Evolutionary conservation across 2,888 invertebrate species (phyloP), one percentile per base, ranked within the genome.

Genomic region (Dasypogon diadema): DNA sequence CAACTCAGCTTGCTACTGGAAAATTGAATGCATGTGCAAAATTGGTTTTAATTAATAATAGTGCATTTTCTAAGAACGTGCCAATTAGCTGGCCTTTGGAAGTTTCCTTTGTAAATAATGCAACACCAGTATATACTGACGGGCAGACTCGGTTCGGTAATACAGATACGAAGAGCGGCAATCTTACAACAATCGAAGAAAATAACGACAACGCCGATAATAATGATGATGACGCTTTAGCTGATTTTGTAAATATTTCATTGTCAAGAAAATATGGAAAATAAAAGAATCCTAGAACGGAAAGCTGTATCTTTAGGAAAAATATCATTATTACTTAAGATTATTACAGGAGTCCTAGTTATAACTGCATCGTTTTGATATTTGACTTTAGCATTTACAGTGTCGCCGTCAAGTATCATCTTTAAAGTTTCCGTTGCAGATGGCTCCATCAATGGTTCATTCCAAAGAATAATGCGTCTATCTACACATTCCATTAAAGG

Each of bases 1-100:
- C 4, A 70, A 70, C 21, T 48, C 48, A 10, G 70, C 70, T 21
- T 70, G 70, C 18, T 70, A 70, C 42, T 70, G 51, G 48, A 65
- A 65, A 46, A 24, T 65, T 21, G 65, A 65, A 46, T 37, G 42
- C 6, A 48, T 2, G 3, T 14, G 12, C 12, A 3, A 48, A 3
- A 12, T 48, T 2, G 48, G 6, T 14, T 48, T 48, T 48, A 6
- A 48, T 48, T n/a, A n/a, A 48, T 48, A n/a, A 16, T n/a, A 48
- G 2, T 48, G 6, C 12, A 2, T 16, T 12, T 12, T 48, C 48
- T 14, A n/a, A 48, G 12, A 6, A 48, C 48, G 12, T 48, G 12
- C n/a, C 48, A 12, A 51, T 51, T 3, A 51, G 51, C 18, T 51
- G 51, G 51, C 51, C 51, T 12, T 21, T 18, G 8, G 51, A 51